A percentile compares a stretch with the other conserved stretches of the same genome.
Evolutionary conservation across 2,113 vertebrate species (phyloP).

Genomic region (Campylomormyrus numenius): DNA sequence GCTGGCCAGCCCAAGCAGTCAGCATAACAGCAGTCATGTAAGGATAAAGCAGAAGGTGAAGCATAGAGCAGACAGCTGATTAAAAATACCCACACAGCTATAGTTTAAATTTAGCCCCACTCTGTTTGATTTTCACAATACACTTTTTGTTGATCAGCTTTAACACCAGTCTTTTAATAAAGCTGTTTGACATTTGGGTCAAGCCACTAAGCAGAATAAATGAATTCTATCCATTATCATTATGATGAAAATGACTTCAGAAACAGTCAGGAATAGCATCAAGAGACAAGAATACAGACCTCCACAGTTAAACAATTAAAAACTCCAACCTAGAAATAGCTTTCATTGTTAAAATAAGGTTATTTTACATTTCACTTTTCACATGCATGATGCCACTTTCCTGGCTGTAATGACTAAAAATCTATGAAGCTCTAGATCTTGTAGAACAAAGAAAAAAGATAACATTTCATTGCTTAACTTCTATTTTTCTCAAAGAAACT

Average conservation of each 20-base stretch:
- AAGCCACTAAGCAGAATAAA: background rate
- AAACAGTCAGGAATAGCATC: background rate
- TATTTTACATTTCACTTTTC: background rate
- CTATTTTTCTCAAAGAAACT: background rate
- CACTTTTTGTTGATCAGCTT: background rate
- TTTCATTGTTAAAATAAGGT: background rate
- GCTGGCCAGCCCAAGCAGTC: background rate
- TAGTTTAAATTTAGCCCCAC: background rate
- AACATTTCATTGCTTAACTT: background rate
- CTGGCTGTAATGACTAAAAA: background rate
- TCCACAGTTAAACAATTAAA: background rate
- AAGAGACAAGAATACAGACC: background rate
- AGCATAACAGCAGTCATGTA: background rate
- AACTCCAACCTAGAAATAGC: background rate
- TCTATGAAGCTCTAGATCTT: background rate
- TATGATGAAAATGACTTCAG: background rate
- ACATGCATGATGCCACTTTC: background rate
- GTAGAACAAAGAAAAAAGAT: background rate
- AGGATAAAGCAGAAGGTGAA: background rate
- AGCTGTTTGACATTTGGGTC: background rate
- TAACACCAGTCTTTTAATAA: background rate
- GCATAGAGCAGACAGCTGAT: background rate
- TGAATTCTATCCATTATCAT: background rate
- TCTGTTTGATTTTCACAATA: background rate
- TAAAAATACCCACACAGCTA: background rate